phyloP scores from a whole-genome alignment of 2,113 vertebrate genomes.

The Orcinus orca region DNA sequence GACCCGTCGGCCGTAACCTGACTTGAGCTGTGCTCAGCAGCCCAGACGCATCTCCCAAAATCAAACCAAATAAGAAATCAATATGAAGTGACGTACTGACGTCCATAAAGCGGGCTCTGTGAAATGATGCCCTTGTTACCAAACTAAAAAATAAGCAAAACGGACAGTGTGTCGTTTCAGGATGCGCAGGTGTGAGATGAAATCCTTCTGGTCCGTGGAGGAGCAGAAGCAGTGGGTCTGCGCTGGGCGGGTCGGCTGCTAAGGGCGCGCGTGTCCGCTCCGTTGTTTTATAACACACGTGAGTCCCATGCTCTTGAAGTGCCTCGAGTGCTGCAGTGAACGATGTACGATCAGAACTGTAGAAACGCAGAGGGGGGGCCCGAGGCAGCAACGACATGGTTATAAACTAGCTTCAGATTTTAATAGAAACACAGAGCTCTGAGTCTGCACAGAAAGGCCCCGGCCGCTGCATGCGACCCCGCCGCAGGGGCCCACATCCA shows the following conservation, averaged over 20 bases:
- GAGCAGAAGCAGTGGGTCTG: neutral
- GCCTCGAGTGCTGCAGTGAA: no score
- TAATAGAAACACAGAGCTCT: neutral
- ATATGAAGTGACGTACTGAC: neutral
- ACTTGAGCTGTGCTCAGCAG: neutral
- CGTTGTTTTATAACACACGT: fast-evolving
- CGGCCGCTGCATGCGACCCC: neutral
- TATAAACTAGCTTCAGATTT: neutral
- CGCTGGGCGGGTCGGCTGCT: neutral
- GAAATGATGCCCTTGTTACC: neutral
- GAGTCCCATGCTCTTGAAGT: no score
- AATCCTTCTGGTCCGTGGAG: neutral
- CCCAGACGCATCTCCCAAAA: neutral
- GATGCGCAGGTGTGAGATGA: neutral
- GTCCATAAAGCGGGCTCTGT: neutral
- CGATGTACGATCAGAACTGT: no score
- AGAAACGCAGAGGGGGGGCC: neutral
- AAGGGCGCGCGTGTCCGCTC: neutral
- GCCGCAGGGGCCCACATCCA: neutral
- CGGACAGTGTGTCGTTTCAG: neutral
- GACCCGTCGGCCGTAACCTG: fast-evolving
- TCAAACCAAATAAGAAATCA: neutral
- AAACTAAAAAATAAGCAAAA: neutral
- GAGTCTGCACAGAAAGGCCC: neutral
- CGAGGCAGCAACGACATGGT: fast-evolving